Evolutionary conservation across 1,140 invertebrate genomes (phyloP), one percentile per base, ranked within the genome.

Genomic region (Leptopilina boulardi): DNA sequence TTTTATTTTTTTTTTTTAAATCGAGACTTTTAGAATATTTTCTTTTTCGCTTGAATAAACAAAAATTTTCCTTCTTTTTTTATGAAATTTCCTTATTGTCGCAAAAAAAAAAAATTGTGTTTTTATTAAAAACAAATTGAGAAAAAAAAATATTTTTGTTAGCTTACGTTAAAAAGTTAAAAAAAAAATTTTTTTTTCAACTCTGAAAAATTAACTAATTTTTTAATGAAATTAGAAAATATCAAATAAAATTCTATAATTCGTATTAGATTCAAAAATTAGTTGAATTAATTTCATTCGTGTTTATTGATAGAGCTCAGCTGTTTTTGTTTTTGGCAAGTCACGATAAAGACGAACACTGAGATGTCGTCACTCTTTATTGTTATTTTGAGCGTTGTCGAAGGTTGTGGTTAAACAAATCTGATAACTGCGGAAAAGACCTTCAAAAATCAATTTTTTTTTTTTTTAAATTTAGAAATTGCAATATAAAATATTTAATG

Each of bases 311-410:
- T 89, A 88, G 87, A 82, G 75, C 84, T 87, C 83, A 87, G 87
- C 86, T 88, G 86, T 87, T 88, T n/a, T 83, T 85, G 80, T 82
- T 87, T 38, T 87, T 88, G 86, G 87, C 87, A 88, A 85, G 81
- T 79, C 73, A 80, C 83, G 71, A 77, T 71, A 76, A 76, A 82
- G 70, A 73, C 78, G 75, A 70, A 78, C 74, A 79, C 71, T 44
- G 54, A 82, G 74, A 75, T 83, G 82, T 84, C 82, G 83, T 83
- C 81, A 82, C 75, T 75, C 73, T 76, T 88, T 88, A 87, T 86
- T 88, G 87, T 88, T 89, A 89, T 89, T 89, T 89, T 77, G 81
- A 85, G 87, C 85, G 76, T 86, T 85, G 84, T 87, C 83, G 83
- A 86, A 87, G 85, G 85, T 82, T 88, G 79, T 78, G 75, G 47